Percentiles rank a stretch among this genome's conserved stretches.
phyloP scores from a whole-genome alignment of 2,113 vertebrate species.

The Micromys minutus region DNA sequence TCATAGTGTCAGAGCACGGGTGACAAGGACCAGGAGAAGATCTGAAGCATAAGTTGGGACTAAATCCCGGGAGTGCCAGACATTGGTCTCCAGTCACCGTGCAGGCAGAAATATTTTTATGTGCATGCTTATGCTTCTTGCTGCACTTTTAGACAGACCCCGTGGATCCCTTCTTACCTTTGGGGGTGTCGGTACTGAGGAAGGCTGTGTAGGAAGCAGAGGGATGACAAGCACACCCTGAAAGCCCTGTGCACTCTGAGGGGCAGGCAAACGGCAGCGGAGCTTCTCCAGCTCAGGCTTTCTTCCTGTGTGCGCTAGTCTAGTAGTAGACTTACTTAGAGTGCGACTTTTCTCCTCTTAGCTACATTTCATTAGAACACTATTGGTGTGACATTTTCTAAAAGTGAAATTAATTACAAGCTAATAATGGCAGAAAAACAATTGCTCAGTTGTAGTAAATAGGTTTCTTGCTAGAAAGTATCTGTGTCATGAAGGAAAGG shows the following conservation, averaged over 20 bases:
- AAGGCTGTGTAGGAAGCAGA: background rate
- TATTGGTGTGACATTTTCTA: background rate
- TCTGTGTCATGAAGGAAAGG: background rate
- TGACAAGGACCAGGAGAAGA: background rate
- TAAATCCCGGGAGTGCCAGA: background rate
- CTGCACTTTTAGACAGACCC: background rate
- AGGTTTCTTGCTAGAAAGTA: background rate
- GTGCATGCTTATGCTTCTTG: background rate
- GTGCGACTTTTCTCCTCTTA: background rate
- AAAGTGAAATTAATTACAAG: conserved; percentile 44
- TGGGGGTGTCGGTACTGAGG: background rate
- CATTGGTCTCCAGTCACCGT: too few species aligned
- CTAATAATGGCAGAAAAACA: conserved; percentile 35
- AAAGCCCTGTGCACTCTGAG: background rate
- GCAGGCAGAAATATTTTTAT: background rate
- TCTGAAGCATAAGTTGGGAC: background rate
- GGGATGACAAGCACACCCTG: background rate
- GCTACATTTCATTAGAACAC: conserved; percentile 19
- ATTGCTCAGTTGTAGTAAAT: conserved; percentile 45
- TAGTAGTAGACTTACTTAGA: conserved; percentile 14
- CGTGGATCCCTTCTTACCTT: background rate
- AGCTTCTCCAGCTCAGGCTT: background rate
- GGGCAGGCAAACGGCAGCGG: background rate
- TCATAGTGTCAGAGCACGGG: background rate
- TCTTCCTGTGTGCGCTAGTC: background rate